Evolutionary conservation across 2,888 invertebrate genomes (phyloP).

Genomic region (Steinernema carpocapsae): DNA sequence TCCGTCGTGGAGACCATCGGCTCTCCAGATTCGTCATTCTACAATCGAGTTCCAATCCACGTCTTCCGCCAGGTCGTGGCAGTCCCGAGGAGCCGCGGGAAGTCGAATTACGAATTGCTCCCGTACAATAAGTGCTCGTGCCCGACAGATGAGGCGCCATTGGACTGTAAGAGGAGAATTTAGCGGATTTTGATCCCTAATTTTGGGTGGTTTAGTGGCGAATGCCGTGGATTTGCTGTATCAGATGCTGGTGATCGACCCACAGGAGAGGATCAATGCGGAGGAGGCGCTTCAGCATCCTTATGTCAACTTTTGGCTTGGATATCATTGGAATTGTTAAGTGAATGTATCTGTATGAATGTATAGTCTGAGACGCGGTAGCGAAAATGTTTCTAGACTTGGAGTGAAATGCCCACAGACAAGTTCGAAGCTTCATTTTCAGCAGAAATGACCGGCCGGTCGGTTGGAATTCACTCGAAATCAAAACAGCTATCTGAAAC

Average conservation of each 20-base stretch:
- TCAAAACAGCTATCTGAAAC: too few relatives aligned
- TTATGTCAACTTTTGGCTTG: slow-evolving; percentile 10
- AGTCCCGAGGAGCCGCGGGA: neutral
- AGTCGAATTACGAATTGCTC: slow-evolving; percentile 1
- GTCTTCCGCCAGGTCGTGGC: neutral
- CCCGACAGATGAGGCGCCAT: neutral
- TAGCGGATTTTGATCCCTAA: too few relatives aligned
- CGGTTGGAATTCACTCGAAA: too few relatives aligned
- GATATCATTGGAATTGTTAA: slow-evolving; percentile 3
- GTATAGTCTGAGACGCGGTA: too few relatives aligned
- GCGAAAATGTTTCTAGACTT: too few relatives aligned
- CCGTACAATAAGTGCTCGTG: neutral
- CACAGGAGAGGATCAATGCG: neutral
- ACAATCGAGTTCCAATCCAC: neutral
- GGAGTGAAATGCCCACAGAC: too few relatives aligned
- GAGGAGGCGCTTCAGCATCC: slow-evolving; percentile 11
- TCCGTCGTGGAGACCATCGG: neutral
- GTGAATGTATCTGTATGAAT: too few relatives aligned
- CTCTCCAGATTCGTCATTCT: neutral
- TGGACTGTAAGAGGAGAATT: slow-evolving; percentile 3
- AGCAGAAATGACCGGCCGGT: too few relatives aligned
- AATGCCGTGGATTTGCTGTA: neutral
- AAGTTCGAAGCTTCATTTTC: too few relatives aligned
- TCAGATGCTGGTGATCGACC: slow-evolving; percentile 3
- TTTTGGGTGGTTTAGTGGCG: neutral